Evolutionary conservation across 92 coral and sea anemone genomes (phyloP).

Genomic region (Bergia sp.): DNA sequence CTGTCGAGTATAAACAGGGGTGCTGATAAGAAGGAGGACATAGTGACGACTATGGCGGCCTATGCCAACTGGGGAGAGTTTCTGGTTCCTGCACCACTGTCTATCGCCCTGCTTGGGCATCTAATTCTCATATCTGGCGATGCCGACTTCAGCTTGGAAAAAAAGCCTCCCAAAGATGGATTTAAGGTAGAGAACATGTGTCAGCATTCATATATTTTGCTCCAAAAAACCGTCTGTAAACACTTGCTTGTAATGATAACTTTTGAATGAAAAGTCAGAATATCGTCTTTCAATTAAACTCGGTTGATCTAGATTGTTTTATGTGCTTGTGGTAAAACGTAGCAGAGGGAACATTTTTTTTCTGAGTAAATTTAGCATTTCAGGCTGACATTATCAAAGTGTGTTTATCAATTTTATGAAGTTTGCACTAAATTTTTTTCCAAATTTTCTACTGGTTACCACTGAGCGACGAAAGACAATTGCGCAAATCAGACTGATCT

Average conservation of each 20-base stretch:
- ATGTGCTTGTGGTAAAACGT: no score
- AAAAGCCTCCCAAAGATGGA: slow-evolving; percentile 44
- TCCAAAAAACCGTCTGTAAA: not conserved
- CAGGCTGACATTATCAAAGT: no score
- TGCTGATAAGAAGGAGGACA: slow-evolving; percentile 59
- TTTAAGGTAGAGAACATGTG: slow-evolving; percentile 28
- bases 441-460: not conserved
- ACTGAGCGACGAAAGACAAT: no score
- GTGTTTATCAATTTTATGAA: no score
- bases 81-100: slow-evolving; percentile 68
- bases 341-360: no score
- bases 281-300: no score
- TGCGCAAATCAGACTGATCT: not conserved
- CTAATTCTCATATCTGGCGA: slow-evolving; percentile 61
- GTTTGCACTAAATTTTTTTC: no score
- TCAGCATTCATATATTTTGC: not conserved
- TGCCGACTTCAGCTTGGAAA: slow-evolving; percentile 60
- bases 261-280: no score
- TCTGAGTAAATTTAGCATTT: no score
- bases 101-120: slow-evolving; percentile 70
- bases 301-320: no score
- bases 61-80: slow-evolving; percentile 68
- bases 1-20: slow-evolving; percentile 55
- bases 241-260: no score
- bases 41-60: slow-evolving; percentile 55